Conservation (phyloP, 2,797 vertebrate species). For the Tarsius wallacei region DNA sequence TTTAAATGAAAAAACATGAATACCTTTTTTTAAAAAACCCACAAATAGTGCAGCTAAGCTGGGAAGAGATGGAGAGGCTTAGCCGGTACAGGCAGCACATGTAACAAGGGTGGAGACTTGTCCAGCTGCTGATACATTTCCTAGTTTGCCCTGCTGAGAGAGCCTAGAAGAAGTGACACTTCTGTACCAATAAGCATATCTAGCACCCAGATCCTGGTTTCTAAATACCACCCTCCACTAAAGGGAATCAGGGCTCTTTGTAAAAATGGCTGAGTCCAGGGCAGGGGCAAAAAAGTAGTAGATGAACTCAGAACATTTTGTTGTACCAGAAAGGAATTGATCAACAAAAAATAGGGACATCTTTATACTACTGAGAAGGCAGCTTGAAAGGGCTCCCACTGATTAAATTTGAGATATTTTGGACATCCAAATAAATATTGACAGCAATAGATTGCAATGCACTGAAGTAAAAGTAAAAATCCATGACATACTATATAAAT, state of each 20-base stretch:
- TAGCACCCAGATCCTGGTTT: not conserved
- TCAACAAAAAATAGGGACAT: not conserved
- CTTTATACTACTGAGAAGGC: not conserved
- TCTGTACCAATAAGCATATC: not conserved
- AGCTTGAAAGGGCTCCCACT: not conserved
- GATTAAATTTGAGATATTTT: not conserved
- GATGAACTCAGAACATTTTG: not conserved
- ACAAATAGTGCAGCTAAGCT: not conserved
- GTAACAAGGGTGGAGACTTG: not conserved
- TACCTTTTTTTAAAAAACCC: not conserved
- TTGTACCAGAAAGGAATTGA: not conserved
- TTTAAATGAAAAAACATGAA: not conserved
- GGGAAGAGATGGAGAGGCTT: not conserved
- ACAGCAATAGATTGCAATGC: not conserved
- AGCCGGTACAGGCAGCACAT: not conserved
- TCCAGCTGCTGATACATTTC: not conserved
- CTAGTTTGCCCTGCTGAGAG: not conserved
- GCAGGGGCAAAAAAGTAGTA: not conserved
- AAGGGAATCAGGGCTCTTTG: not conserved
- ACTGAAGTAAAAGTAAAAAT: slow-evolving; percentile 46
- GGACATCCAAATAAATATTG: slow-evolving; percentile 31
- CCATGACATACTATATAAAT: not conserved
- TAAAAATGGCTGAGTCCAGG: not conserved
- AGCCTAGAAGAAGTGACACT: not conserved
- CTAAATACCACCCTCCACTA: not conserved